These are phyloP conservation scores for Teleopsis dalmanni DNA, from an alignment of 1,140 invertebrate genomes.

Conservation along the genomic window DNA sequence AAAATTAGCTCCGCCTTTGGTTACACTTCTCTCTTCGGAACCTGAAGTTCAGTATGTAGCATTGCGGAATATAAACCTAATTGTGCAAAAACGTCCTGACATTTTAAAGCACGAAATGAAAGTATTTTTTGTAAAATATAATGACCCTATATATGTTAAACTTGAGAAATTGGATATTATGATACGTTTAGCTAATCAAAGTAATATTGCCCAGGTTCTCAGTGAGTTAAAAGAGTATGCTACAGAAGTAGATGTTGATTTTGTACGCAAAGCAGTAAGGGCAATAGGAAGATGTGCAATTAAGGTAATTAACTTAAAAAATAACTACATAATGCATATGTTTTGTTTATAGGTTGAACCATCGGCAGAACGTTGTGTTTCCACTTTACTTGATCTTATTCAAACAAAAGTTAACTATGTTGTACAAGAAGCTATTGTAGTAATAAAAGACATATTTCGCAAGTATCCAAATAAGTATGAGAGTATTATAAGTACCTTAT, in stretches of 20 bases:
- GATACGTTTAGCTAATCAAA: slow-evolving; percentile 96
- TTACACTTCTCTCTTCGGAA: slow-evolving; percentile 95
- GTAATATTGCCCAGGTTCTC: slow-evolving; percentile 96
- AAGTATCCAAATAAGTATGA: slow-evolving; percentile 99
- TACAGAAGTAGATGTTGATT: slow-evolving; percentile 99
- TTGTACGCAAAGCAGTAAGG: slow-evolving; percentile 95
- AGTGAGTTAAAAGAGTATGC: slow-evolving; percentile 99
- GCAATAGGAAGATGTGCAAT: slow-evolving; percentile 99
- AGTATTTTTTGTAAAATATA: slow-evolving; percentile 99
- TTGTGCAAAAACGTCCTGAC: slow-evolving; percentile 97
- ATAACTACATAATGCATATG: neutral
- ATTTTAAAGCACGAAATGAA: slow-evolving; percentile 99
- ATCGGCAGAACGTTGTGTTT: slow-evolving; percentile 96
- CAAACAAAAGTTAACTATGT: slow-evolving; percentile 99
- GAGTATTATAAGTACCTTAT: slow-evolving; percentile 98
- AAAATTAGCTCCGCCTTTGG: slow-evolving; percentile 96
- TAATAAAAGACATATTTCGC: slow-evolving; percentile 99
- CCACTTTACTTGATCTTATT: slow-evolving; percentile 96
- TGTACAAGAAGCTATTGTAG: slow-evolving; percentile 99
- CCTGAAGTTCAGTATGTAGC: slow-evolving; percentile 99
- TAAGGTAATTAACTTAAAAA: slow-evolving; percentile 56
- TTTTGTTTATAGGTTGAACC: slow-evolving; percentile 65
- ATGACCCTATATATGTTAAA: slow-evolving; percentile 99
- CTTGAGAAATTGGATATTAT: slow-evolving; percentile 99
- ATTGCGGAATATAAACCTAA: slow-evolving; percentile 95